Evolutionary conservation across 2,797 vertebrate species (phyloP), one percentile per base, ranked within the genome.

Genomic region (Chrysocyon brachyurus): DNA sequence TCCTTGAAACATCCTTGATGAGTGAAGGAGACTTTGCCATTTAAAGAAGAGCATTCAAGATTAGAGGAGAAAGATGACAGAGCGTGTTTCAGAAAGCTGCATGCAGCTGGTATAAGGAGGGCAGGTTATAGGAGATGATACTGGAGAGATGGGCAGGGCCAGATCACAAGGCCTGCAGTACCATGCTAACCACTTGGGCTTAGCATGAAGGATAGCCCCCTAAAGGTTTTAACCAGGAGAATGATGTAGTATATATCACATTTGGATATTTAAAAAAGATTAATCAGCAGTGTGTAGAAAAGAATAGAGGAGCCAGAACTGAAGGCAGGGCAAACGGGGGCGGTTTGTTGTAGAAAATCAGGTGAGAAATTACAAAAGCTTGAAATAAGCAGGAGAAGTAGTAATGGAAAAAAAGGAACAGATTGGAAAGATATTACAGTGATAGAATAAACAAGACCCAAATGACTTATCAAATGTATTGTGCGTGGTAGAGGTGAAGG

Each of bases 191-290:
- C 28, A 88, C 40, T 59, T 79, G 16, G 46, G 16, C 19, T 64
- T 83, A 93, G 63, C 78, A 31, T 88, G 61, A 89, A 95, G 86
- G 19, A 36, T n/a, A 31, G 72, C 59, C 11, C 64, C 75, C 85
- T 78, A 72, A 89, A 46, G 17, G 5, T 52, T 91, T 97, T 86
- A 95, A 46, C 36, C 31, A 72, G 28, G 49, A 73, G 26, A 86
- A 85, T 57, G 40, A 82, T 75, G 3, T 16, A 54, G 49, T 52
- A 75, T 31, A 52, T 31, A 52, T 82, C 40, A n/a, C 83, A 66
- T 82, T 61, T 94, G n/a, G 5, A 92, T 94, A 70, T 86, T 89
- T 52, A 3, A 28, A 36, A 91, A 91, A 95, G 66, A 87, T 72
- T 88, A 91, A 91, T 84, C 87, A 96, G 28, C 59, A 75, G 15